Evolutionary conservation across 2,797 vertebrate genomes (phyloP).

Genomic region (Delichon dasypus): DNA sequence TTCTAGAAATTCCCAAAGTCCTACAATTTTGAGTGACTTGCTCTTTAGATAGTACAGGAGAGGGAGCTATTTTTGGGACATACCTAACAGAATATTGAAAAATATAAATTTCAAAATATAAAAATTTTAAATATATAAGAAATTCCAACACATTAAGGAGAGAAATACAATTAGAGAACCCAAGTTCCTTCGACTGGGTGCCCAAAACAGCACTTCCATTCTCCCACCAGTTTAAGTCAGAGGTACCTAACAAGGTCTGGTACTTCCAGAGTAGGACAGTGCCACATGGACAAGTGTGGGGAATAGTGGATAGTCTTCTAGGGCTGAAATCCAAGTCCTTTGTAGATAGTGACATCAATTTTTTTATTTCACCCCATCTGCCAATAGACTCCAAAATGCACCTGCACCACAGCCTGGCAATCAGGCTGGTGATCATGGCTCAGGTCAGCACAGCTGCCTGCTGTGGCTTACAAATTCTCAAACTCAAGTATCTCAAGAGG

Average conservation of each 20-base stretch:
- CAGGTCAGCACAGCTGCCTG: neutral
- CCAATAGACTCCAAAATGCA: neutral
- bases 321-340: neutral
- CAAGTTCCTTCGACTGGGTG: neutral
- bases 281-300: rapidly evolving
- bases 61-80: neutral
- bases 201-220: neutral
- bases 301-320: neutral
- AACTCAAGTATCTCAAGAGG: neutral
- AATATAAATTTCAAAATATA: neutral
- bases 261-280: neutral
- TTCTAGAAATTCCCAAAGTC: neutral
- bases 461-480: neutral
- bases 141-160: neutral
- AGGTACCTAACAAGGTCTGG: neutral
- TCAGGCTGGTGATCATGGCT: neutral
- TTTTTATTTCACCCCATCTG: neutral
- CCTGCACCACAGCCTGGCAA: neutral
- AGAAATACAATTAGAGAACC: neutral
- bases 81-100: neutral
- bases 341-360: neutral
- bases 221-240: neutral
- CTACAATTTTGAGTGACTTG: neutral
- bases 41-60: neutral
- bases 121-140: neutral